phyloP scores from a whole-genome alignment of 2,797 vertebrate species.

The Characodon lateralis region DNA sequence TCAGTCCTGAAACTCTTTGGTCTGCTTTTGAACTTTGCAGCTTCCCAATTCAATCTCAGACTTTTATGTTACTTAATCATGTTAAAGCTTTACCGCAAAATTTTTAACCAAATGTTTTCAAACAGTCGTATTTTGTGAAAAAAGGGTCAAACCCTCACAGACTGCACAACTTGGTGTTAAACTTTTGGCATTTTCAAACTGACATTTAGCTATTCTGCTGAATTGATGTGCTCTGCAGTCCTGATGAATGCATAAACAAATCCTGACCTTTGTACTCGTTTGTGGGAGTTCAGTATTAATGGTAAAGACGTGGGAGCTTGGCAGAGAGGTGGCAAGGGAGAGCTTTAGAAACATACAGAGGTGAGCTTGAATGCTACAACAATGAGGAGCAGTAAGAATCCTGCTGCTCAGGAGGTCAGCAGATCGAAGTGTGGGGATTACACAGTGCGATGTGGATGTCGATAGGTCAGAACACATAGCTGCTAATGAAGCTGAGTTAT shows the following conservation, averaged over 20 bases:
- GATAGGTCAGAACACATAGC: constrained; percentile 71
- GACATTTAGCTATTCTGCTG: constrained; percentile 34
- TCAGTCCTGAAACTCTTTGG: background rate
- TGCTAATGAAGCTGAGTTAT: constrained; percentile 75
- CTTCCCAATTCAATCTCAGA: background rate
- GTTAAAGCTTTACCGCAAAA: background rate
- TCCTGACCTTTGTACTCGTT: constrained; percentile 57
- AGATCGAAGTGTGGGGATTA: constrained; percentile 70
- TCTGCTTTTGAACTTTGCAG: background rate
- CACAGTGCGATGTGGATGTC: constrained; percentile 61
- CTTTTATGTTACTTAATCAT: background rate
- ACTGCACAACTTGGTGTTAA: constrained; percentile 21
- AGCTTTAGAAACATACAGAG: constrained; percentile 43
- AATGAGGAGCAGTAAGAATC: constrained; percentile 52
- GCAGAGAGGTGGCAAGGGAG: constrained; percentile 17
- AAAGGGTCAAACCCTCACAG: constrained; percentile 5
- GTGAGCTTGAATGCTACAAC: constrained; percentile 40
- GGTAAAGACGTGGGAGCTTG: constrained; percentile 4
- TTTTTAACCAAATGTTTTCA: background rate
- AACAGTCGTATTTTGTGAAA: background rate
- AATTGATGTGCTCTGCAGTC: constrained; percentile 21
- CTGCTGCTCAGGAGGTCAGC: constrained; percentile 53
- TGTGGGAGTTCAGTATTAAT: constrained; percentile 50
- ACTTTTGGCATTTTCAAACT: constrained; percentile 40
- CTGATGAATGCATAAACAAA: constrained; percentile 56